A percentile compares a stretch with the other conserved stretches of the same genome.
These are phyloP conservation scores for Sanderia malayensis DNA, from an alignment of 30 jellyfish, hydroid and myxozoan species.

Conservation along the genomic window DNA sequence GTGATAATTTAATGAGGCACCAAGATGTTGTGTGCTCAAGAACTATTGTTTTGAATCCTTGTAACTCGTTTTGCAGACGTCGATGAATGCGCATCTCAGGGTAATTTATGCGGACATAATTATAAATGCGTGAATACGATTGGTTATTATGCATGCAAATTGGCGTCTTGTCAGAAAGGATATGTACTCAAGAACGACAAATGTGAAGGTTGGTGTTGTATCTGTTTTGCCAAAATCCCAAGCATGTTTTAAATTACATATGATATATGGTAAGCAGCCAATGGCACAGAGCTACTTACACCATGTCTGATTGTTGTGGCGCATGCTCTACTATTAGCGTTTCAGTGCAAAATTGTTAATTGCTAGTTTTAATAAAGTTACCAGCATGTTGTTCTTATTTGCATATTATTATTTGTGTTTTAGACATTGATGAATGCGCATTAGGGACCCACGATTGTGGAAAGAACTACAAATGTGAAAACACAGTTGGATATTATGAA, in stretches of 20 bases:
- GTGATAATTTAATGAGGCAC: too few relatives aligned
- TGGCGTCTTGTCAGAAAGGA: constrained; percentile 46
- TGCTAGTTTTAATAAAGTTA: too few relatives aligned
- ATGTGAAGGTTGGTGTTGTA: constrained; percentile 67
- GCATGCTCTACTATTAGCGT: too few relatives aligned
- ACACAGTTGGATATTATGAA: constrained; percentile 32
- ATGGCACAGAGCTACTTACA: too few relatives aligned
- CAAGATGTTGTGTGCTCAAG: too few relatives aligned
- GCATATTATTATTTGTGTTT: not conserved
- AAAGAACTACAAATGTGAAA: constrained; percentile 33
- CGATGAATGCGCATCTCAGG: constrained; percentile 43
- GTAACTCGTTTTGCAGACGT: constrained; percentile 11
- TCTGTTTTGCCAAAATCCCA: too few relatives aligned
- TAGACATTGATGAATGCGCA: constrained; percentile 63
- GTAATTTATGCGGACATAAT: constrained; percentile 18
- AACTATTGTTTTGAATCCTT: too few relatives aligned
- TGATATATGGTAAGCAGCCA: too few relatives aligned
- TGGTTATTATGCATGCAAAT: constrained; percentile 39
- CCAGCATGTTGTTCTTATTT: too few relatives aligned
- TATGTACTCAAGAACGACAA: constrained; percentile 26
- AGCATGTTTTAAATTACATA: too few relatives aligned
- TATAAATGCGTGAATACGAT: constrained; percentile 55
- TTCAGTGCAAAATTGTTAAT: too few relatives aligned
- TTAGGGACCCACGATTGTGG: constrained; percentile 44
- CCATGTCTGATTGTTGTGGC: too few relatives aligned